Conservation (phyloP, 2,888 invertebrate species). For the Agapostemon virescens region DNA sequence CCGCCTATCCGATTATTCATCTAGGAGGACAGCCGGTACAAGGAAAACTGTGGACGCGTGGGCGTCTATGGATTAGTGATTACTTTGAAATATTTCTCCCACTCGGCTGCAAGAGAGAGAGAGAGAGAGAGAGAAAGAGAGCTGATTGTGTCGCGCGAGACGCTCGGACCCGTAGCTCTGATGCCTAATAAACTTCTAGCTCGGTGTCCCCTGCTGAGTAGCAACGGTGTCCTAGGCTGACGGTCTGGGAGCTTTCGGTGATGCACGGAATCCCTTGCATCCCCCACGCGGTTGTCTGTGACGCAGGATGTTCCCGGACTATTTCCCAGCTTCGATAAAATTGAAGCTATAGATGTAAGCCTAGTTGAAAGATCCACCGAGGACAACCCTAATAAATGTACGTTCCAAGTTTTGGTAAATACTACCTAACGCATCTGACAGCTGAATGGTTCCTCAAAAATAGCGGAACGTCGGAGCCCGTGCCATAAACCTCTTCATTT, state of each 20-base stretch:
- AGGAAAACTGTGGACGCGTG: neutral
- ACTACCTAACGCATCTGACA: too few relatives aligned
- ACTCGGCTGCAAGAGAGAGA: neutral
- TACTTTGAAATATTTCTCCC: constrained; percentile 4
- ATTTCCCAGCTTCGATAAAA: too few relatives aligned
- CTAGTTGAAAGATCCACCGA: too few relatives aligned
- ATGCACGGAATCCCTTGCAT: neutral
- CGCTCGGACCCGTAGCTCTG: neutral
- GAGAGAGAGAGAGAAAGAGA: neutral
- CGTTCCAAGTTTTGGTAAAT: too few relatives aligned
- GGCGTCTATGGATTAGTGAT: constrained; percentile 13
- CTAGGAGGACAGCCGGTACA: constrained; percentile 1
- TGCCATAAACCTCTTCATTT: too few relatives aligned
- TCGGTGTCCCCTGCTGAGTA: neutral
- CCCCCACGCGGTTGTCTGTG: neutral
- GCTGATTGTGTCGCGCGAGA: neutral
- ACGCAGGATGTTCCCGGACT: neutral
- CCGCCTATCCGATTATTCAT: constrained; percentile 8
- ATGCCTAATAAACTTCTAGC: constrained; percentile 7
- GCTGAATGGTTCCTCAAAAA: too few relatives aligned
- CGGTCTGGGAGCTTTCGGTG: neutral
- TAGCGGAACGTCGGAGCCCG: too few relatives aligned
- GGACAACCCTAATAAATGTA: too few relatives aligned
- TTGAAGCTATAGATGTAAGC: too few relatives aligned
- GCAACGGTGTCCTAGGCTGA: too few relatives aligned